Conservation (phyloP, 2,888 invertebrate genomes). For the Spilarctia lutea region DNA sequence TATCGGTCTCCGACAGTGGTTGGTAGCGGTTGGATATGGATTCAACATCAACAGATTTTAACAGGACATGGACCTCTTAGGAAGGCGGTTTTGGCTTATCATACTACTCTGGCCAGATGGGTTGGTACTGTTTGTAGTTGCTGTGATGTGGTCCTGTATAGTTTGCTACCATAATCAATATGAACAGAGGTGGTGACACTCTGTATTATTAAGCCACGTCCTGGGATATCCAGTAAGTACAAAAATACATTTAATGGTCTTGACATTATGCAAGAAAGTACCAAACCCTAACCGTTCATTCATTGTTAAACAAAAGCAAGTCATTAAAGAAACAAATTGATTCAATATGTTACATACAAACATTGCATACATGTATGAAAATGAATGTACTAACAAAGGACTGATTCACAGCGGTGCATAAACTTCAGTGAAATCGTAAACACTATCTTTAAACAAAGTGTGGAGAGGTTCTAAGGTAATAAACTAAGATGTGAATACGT, state of each 20-base stretch:
- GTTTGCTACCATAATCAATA: too few species aligned
- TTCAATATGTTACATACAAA: not conserved
- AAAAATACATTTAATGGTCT: not conserved
- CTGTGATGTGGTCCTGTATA: too few species aligned
- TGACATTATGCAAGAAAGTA: not conserved
- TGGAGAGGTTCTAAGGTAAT: conserved; percentile 8
- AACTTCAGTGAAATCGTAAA: conserved; percentile 13
- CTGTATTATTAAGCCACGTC: too few species aligned
- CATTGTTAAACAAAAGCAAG: not conserved
- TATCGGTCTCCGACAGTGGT: not conserved
- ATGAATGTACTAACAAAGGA: conserved; percentile 10
- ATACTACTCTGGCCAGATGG: too few species aligned
- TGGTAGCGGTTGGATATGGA: not conserved
- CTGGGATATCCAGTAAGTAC: not conserved
- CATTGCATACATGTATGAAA: not conserved
- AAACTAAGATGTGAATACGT: conserved; percentile 3
- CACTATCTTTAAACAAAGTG: conserved; percentile 5
- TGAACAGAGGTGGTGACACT: too few species aligned
- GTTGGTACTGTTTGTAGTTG: too few species aligned
- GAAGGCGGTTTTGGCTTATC: too few species aligned
- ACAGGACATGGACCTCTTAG: too few species aligned
- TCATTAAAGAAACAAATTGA: not conserved
- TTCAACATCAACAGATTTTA: not conserved
- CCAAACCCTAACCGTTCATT: not conserved
- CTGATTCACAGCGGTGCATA: conserved; percentile 4